These are phyloP conservation scores for Hirtodrosophila confusa DNA, from an alignment of 2,888 invertebrate genomes.

Conservation along the genomic window DNA sequence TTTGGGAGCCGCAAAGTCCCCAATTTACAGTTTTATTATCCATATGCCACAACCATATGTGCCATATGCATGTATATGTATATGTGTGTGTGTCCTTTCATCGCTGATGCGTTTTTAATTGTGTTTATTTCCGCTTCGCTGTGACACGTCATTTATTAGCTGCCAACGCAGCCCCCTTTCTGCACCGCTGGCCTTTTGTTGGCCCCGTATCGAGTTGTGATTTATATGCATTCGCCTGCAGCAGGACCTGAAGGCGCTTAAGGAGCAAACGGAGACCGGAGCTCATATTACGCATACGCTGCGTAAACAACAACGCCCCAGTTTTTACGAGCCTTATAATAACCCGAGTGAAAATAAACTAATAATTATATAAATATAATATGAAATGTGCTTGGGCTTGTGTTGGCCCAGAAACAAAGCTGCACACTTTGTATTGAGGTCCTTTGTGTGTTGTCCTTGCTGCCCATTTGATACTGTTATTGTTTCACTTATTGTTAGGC, in stretches of 20 bases:
- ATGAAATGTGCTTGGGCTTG: neutral
- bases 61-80: neutral
- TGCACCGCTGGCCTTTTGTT: slow-evolving; percentile 34
- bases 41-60: neutral
- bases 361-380: neutral
- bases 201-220: slow-evolving; percentile 44
- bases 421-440: neutral
- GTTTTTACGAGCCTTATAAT: neutral
- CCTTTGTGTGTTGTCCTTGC: slow-evolving; percentile 24
- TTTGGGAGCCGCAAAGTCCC: no score
- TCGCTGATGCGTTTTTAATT: slow-evolving; percentile 81
- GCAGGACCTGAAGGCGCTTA: neutral
- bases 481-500: slow-evolving; percentile 29
- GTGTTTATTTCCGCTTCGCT: slow-evolving; percentile 77
- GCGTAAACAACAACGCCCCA: slow-evolving; percentile 32
- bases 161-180: slow-evolving; percentile 11
- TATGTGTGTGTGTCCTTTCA: slow-evolving; percentile 29
- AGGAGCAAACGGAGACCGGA: neutral
- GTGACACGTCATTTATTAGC: slow-evolving; percentile 77
- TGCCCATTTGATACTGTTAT: slow-evolving; percentile 13
- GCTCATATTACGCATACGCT: slow-evolving; percentile 49
- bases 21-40: no score
- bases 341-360: slow-evolving; percentile 11
- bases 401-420: neutral
- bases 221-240: slow-evolving; percentile 45